A percentile compares a stretch with the other conserved stretches of the same genome.
Conservation (phyloP, 2,888 invertebrate genomes). For the Oxycera nigricornis region DNA sequence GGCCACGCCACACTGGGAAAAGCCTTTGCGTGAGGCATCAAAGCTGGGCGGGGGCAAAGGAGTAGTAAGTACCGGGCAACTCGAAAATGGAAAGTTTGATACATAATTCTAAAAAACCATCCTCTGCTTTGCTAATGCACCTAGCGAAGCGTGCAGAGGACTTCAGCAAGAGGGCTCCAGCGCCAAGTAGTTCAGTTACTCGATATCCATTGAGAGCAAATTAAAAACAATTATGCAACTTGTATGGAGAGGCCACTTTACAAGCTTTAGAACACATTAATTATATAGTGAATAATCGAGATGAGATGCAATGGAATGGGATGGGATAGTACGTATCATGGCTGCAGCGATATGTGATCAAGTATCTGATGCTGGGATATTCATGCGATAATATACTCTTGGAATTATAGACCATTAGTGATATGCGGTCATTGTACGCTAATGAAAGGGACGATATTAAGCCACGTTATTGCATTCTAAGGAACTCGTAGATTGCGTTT, state of each 20-base stretch:
- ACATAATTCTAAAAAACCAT: background rate
- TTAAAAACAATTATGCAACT: slow-evolving; percentile 18
- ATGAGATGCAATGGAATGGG: background rate
- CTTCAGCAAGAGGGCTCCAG: background rate
- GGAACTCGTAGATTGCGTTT: no score
- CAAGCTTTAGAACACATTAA: slow-evolving; percentile 1
- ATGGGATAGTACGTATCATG: background rate
- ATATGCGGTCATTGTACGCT: background rate
- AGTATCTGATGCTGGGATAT: background rate
- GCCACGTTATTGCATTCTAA: no score
- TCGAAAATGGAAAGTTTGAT: slow-evolving; percentile 13
- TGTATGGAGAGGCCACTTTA: background rate
- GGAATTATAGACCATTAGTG: background rate
- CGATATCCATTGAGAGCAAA: background rate
- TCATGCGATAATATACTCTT: background rate
- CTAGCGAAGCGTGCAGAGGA: background rate
- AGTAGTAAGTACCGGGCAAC: no score
- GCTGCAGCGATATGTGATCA: background rate
- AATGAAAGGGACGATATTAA: background rate
- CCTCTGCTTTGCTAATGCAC: background rate
- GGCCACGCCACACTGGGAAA: background rate
- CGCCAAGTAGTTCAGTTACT: background rate
- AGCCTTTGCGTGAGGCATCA: background rate
- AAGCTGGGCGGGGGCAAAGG: background rate
- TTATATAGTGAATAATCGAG: slow-evolving; percentile 3